Evolutionary conservation across 1,140 invertebrate species (phyloP), one percentile per base, ranked within the genome.

Genomic region (Metopolophium dirhodum): DNA sequence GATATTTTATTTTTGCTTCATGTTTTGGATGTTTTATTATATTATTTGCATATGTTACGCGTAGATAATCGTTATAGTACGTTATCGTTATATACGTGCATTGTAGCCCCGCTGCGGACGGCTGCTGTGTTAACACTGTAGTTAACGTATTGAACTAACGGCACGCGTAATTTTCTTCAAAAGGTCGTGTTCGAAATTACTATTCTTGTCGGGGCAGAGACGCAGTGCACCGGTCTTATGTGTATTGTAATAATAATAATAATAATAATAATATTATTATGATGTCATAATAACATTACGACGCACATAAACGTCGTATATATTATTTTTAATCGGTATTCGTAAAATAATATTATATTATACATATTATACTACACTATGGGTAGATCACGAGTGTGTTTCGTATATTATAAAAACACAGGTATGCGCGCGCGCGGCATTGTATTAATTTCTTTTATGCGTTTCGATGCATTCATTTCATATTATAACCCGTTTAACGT

Each of bases 391-490:
- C 8, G 37, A 45, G 23, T 86, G 22, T 45, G 37, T 45, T 45
- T 45, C 23, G 37, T 87, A 47, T 49, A 49, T 47, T 47, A 49
- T 87, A 47, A 45, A 86, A 26, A 87, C 41, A 87, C 26, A 26
- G 45, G 41, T 85, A 85, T 85, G 37, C 41, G 61, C 61, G 61
- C 61, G 61, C 37, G 37, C 83, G 83, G 45, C 49, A 51, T 88
- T 88, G 20, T 88, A 23, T 88, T 51, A 51, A 88, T 88, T 88
- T 88, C 86, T 88, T 88, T 88, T 88, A 45, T 88, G 86, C 30
- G 41, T 87, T 87, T 87, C 47, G 49, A 8, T 11, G 18, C 20
- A 89, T 37, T 89, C 87, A 23, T 89, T 88, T 88, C 86, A 45
- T 45, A 47, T 26, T 22, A 89, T 51, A 89, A 89, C 87, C 87